phyloP scores from a whole-genome alignment of 1,140 invertebrate species.

The Neodiprion pinetum region DNA sequence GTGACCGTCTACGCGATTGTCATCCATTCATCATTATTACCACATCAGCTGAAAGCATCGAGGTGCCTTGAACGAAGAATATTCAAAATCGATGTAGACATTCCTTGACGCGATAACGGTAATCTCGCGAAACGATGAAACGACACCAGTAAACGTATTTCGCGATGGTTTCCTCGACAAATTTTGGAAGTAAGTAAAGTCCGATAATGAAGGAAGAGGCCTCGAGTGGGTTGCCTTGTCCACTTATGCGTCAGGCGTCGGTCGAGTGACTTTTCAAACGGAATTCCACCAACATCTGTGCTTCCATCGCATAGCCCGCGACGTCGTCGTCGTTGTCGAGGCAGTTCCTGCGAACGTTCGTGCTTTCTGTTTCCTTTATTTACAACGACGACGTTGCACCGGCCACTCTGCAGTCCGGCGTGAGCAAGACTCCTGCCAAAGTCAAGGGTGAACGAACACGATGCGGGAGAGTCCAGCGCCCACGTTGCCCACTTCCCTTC shows the following conservation, averaged over 20 bases:
- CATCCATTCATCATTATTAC: too few species aligned
- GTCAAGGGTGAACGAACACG: slow-evolving; percentile 57
- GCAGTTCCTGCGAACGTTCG: slow-evolving; percentile 9
- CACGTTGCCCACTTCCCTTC: not conserved
- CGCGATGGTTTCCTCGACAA: too few species aligned
- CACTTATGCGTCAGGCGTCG: slow-evolving; percentile 58
- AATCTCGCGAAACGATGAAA: too few species aligned
- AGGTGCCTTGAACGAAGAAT: too few species aligned
- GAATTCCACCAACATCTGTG: slow-evolving; percentile 62
- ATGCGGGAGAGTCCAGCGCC: slow-evolving; percentile 14
- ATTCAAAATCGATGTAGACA: too few species aligned
- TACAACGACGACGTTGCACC: not conserved
- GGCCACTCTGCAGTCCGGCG: too few species aligned
- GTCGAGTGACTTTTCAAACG: slow-evolving; percentile 60
- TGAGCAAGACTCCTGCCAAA: not conserved
- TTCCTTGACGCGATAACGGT: too few species aligned
- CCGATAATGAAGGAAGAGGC: slow-evolving; percentile 56
- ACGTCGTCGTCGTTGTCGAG: not conserved
- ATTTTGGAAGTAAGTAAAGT: slow-evolving; percentile 28
- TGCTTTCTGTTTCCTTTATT: slow-evolving; percentile 5
- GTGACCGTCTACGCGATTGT: too few species aligned
- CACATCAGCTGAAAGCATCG: too few species aligned
- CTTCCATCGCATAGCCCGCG: slow-evolving; percentile 35
- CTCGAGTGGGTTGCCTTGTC: slow-evolving; percentile 60
- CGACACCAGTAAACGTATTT: too few species aligned